Conservation (phyloP, 2,797 vertebrate species). For the Alosa sapidissima region DNA sequence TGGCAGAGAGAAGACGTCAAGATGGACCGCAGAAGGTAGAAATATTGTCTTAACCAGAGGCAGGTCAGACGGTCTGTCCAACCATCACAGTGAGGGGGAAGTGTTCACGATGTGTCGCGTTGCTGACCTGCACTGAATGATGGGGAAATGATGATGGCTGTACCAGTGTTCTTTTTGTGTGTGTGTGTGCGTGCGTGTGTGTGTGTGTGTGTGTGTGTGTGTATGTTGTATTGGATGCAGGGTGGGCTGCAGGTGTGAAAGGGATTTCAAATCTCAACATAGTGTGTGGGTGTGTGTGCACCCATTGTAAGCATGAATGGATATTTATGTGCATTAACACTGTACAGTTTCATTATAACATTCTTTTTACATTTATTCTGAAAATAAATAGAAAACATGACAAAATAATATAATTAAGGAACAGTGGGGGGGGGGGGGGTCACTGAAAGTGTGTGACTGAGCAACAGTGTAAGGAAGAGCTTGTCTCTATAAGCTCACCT, state of each 20-base stretch:
- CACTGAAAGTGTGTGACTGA: not conserved
- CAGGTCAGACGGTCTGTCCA: not conserved
- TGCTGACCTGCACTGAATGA: not conserved
- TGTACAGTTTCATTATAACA: not conserved
- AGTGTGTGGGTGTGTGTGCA: not conserved
- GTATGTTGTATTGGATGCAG: not conserved
- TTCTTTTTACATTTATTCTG: not conserved
- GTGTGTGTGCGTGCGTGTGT: not conserved
- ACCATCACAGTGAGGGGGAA: conserved; percentile 21
- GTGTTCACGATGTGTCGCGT: conserved; percentile 20
- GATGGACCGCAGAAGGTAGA: conserved; percentile 29
- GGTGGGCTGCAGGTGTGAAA: conserved; percentile 14
- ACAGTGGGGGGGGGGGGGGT: too few species aligned
- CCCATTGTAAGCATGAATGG: not conserved
- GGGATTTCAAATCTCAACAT: not conserved
- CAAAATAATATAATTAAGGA: not conserved
- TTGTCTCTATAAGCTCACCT: not conserved
- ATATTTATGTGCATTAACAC: not conserved
- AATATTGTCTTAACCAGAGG: conserved; percentile 30
- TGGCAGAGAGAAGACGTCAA: not conserved
- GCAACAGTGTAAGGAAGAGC: not conserved
- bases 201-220: not conserved
- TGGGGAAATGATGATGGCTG: conserved; percentile 15
- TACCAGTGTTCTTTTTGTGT: not conserved
- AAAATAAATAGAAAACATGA: not conserved